Conservation (phyloP, 2,888 invertebrate genomes). For the Fragum sueziense region DNA sequence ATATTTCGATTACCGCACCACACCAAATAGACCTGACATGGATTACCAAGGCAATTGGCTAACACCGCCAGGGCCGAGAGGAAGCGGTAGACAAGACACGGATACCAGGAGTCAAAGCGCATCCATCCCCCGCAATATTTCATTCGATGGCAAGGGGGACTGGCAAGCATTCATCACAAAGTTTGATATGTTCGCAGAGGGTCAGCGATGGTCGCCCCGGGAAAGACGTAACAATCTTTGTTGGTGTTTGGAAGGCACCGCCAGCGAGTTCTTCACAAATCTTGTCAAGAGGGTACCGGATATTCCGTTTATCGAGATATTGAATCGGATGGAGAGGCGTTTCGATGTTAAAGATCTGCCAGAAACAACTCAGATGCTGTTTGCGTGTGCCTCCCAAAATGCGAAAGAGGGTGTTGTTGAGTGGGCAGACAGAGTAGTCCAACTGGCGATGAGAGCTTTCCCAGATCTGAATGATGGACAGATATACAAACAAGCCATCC, state of each 20-base stretch:
- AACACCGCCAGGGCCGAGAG: background rate
- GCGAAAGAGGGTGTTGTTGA: conserved; percentile 10
- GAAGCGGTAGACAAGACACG: background rate
- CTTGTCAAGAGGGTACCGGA: background rate
- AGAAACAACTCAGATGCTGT: conserved; percentile 11
- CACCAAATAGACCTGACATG: background rate
- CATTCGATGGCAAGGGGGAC: background rate
- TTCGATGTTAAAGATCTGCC: conserved; percentile 9
- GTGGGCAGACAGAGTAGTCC: conserved; percentile 15
- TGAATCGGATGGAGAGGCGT: background rate
- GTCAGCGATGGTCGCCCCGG: background rate
- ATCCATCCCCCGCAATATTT: background rate
- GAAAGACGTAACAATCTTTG: background rate
- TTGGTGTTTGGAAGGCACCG: background rate
- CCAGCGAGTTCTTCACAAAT: background rate
- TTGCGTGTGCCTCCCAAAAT: background rate
- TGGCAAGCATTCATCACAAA: conserved; percentile 9
- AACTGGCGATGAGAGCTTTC: background rate
- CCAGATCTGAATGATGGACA: background rate
- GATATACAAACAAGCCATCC: conserved; percentile 15
- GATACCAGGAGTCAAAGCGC: background rate
- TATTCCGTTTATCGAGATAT: background rate
- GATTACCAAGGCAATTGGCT: background rate
- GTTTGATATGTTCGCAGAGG: background rate
- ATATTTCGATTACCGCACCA: background rate